Evolutionary conservation across 1,140 invertebrate genomes (phyloP), one percentile per base, ranked within the genome.

Genomic region (Drosophila orena): DNA sequence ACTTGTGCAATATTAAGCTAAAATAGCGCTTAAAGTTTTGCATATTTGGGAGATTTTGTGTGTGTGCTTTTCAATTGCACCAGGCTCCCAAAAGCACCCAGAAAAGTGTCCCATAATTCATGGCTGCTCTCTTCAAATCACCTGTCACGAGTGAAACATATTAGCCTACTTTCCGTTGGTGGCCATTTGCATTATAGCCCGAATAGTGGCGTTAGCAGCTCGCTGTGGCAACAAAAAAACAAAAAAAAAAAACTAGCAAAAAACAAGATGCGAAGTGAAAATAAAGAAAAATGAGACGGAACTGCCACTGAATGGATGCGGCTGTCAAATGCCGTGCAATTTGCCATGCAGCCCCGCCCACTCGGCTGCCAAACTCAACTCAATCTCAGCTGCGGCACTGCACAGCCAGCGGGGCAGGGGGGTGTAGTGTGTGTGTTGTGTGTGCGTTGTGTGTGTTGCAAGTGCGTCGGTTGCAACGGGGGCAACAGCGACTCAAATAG

Each of bases 271-370:
- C 27, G 49, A 53, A 57, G 37, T 12, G 68, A 56, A 60, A 60
- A 27, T 24, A 17, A 34, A 64, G 34, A 54, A 52, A 57, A 70
- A 50, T 68, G 66, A 61, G 66, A 78, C 71, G 69, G 56, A 70
- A 83, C 79, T 86, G 74, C 70, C 64, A 56, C 64, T 86, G 81
- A 86, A 85, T 81, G 74, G 74, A 85, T 81, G 81, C 74, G 81
- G 78, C 81, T 85, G 81, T 81, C 81, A 85, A 85, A 86, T 85
- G 81, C 81, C 74, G 78, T 81, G 68, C 81, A 85, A 86, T 86
- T 85, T 81, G 72, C 72, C 60, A 75, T 75, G 53, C 72, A 75
- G 14, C 44, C 11, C 12, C 50, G 5, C 20, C 12, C 44, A 6
- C 42, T n/a, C 58, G n/a, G 44, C 52, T 75, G 72, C 71, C 71